A percentile compares a stretch with the other conserved stretches of the same genome.
phyloP scores from a whole-genome alignment of 2,797 vertebrate genomes.

The Potorous gilbertii region DNA sequence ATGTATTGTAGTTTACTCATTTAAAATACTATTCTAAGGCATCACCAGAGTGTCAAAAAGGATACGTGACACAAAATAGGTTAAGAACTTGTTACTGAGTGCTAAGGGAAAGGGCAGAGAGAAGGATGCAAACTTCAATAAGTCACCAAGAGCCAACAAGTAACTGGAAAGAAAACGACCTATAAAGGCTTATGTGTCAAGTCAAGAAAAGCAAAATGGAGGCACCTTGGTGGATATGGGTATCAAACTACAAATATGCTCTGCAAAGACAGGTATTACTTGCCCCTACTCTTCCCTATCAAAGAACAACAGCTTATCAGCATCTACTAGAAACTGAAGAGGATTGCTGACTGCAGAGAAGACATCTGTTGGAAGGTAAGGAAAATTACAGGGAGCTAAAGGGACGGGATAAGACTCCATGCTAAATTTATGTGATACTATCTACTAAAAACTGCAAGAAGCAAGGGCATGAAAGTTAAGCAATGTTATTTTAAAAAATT shows the following conservation, averaged over 20 bases:
- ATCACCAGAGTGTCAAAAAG: background rate
- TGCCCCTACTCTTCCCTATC: background rate
- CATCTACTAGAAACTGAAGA: no score
- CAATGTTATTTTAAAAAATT: background rate
- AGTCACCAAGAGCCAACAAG: no score
- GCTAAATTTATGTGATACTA: background rate
- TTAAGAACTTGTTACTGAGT: background rate
- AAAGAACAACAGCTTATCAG: background rate
- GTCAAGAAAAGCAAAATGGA: background rate
- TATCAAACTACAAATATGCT: background rate
- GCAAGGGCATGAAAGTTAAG: background rate
- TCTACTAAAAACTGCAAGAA: background rate
- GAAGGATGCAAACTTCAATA: no score
- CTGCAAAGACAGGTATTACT: background rate
- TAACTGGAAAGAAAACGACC: no score
- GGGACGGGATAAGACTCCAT: background rate
- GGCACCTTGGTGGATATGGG: background rate
- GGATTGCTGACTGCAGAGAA: no score
- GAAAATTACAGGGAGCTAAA: background rate
- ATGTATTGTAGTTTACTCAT: background rate
- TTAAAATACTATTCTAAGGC: background rate
- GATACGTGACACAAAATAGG: background rate
- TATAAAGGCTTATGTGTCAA: background rate
- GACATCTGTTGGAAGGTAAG: no score
- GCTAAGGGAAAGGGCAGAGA: no score